Conservation (phyloP, 2,888 invertebrate genomes). For the Microchrysa polita region DNA sequence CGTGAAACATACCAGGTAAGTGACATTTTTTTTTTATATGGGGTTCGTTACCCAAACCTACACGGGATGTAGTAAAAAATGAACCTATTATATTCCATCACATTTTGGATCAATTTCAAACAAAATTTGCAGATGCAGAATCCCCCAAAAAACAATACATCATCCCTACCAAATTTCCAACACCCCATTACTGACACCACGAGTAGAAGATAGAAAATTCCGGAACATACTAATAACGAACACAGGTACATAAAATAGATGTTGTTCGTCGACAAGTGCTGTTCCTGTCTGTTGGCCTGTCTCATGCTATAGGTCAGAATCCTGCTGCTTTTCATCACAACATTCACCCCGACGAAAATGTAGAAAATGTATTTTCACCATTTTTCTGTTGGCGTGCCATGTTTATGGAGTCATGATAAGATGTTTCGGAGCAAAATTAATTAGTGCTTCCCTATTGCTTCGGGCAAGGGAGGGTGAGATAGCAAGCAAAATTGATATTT, state of each 20-base stretch:
- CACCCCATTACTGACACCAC: too few relatives aligned
- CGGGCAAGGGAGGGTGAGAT: neutral
- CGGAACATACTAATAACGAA: neutral
- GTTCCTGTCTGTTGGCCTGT: neutral
- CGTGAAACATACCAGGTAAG: too few relatives aligned
- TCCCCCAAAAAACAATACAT: too few relatives aligned
- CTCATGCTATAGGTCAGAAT: neutral
- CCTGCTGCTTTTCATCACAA: neutral
- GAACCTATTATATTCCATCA: too few relatives aligned
- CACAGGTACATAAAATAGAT: conserved; percentile 3
- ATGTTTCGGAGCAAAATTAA: conserved; percentile 47
- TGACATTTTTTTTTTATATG: too few relatives aligned
- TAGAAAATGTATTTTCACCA: neutral
- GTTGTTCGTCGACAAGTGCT: neutral
- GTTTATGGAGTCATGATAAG: conserved; percentile 41
- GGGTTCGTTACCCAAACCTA: too few relatives aligned
- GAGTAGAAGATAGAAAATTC: too few relatives aligned
- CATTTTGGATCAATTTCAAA: too few relatives aligned
- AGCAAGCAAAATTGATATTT: neutral
- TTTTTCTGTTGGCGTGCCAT: conserved; percentile 6
- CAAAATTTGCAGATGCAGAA: too few relatives aligned
- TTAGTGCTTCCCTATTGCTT: conserved; percentile 40
- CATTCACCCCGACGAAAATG: neutral
- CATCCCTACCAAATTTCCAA: too few relatives aligned
- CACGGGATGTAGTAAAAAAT: too few relatives aligned